Evolutionary conservation across 2,797 vertebrate species (phyloP).

Genomic region (Mallotus villosus): DNA sequence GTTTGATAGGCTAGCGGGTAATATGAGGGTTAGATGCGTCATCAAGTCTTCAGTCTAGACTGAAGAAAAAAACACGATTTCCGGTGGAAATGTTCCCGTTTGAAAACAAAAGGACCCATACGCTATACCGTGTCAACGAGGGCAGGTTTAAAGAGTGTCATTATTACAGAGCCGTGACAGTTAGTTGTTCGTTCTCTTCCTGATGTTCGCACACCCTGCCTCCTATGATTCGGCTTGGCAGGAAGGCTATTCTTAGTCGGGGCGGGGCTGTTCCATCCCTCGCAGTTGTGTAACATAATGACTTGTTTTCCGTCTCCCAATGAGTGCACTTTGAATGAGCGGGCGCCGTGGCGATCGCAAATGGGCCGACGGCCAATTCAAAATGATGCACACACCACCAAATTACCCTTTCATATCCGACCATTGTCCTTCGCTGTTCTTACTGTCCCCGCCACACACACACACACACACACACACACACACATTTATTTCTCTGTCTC

Average conservation of each 20-base stretch:
- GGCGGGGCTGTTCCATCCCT: background rate
- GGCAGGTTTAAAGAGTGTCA: too few relatives aligned
- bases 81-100: too few relatives aligned
- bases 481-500: background rate
- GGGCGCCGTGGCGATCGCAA: conserved; percentile 9
- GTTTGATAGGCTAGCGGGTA: too few relatives aligned
- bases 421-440: too few relatives aligned
- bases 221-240: conserved; percentile 23
- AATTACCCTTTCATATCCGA: too few relatives aligned
- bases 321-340: conserved; percentile 10
- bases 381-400: too few relatives aligned
- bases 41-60: too few relatives aligned
- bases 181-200: conserved; percentile 12
- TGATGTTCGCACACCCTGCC: conserved; percentile 18
- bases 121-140: too few relatives aligned
- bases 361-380: background rate
- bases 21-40: too few relatives aligned
- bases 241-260: conserved; percentile 32
- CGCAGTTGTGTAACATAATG: conserved; percentile 27
- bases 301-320: conserved; percentile 27
- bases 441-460: background rate
- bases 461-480: conserved; percentile 13
- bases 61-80: too few relatives aligned
- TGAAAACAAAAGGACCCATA: too few relatives aligned
- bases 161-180: background rate